Evolutionary conservation across 1,140 invertebrate genomes (phyloP), one percentile per base, ranked within the genome.

Genomic region (Scaptomyza montana): DNA sequence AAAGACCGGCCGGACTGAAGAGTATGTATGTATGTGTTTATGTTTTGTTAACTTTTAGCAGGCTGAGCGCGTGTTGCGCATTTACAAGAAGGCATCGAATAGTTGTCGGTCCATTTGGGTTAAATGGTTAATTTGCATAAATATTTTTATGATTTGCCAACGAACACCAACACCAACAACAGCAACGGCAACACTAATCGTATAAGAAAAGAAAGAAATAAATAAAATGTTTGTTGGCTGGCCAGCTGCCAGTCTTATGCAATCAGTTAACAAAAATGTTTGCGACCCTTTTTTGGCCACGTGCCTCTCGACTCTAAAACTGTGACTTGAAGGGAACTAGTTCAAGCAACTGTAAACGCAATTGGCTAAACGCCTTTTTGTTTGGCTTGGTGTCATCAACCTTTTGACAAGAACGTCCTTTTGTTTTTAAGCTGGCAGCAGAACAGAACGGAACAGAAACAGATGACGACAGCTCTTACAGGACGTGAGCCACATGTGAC

Each of bases 121-220:
- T 87, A 89, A 89, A 89, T 89, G 84, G 84, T 84, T 89, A 84
- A 89, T 89, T 89, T 89, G 89, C 84, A 89, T 89, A 89, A 89
- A 89, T 89, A 89, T 89, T 89, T 89, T 89, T 89, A 89, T 89
- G 84, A 89, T 89, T 89, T 89, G 85, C 76, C 84, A 89, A 87
- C 62, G 16, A 16, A 16, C 16, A 16, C 16, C 16, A 49, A 39
- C 53, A 65, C 16, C 50, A 54, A 33, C 65, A 68, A 55, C 49
- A 39, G 2, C 33, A 28, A 25, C 21, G 21, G 30, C 30, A 33
- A 33, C 30, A 33, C 30, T 33, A 55, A 39, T 3, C 46, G 50
- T 59, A 13, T 30, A 39, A 8, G 47, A 73, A 73, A 77, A 70
- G 19, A 64, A 54, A 62, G 49, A 19, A 54, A n/a, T 43, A 54